phyloP scores from a whole-genome alignment of 2,888 invertebrate genomes.

The Trypoxylon attenuatum region DNA sequence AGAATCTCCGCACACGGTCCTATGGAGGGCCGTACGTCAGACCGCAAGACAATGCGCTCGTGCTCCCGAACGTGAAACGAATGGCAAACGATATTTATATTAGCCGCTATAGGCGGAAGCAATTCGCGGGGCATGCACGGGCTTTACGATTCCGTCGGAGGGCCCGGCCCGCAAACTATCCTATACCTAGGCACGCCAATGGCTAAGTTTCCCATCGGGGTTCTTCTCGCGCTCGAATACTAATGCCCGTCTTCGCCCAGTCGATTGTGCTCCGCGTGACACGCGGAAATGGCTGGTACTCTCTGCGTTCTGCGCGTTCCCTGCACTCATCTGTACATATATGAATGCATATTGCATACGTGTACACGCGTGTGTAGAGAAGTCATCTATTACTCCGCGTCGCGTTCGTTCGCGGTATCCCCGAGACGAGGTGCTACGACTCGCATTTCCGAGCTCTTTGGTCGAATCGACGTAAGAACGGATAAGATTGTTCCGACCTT shows the following conservation, averaged over 20 bases:
- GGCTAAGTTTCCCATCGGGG: slow-evolving; percentile 53
- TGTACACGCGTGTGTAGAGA: too few species aligned
- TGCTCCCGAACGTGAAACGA: slow-evolving; percentile 30
- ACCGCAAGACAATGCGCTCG: slow-evolving; percentile 16
- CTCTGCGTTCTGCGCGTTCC: slow-evolving; percentile 14
- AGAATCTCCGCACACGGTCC: background rate
- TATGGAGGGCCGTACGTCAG: slow-evolving; percentile 2
- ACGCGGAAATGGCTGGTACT: slow-evolving; percentile 47
- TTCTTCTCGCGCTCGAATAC: slow-evolving; percentile 49
- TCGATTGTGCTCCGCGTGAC: slow-evolving; percentile 45
- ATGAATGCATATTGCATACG: too few species aligned
- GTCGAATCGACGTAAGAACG: background rate
- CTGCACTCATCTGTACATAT: too few species aligned
- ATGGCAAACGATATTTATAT: slow-evolving; percentile 39
- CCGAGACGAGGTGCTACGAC: slow-evolving; percentile 10
- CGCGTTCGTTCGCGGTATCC: slow-evolving; percentile 14
- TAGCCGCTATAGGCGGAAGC: slow-evolving; percentile 17
- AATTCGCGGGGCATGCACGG: slow-evolving; percentile 32
- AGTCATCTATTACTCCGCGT: slow-evolving; percentile 29
- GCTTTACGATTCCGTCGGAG: slow-evolving; percentile 35
- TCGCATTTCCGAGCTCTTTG: background rate
- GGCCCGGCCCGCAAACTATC: slow-evolving; percentile 6
- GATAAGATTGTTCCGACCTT: too few species aligned
- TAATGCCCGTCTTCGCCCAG: slow-evolving; percentile 45
- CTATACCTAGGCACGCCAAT: slow-evolving; percentile 10